phyloP scores from a whole-genome alignment of 2,797 vertebrate species.

The Pantherophis alleghaniensis region DNA sequence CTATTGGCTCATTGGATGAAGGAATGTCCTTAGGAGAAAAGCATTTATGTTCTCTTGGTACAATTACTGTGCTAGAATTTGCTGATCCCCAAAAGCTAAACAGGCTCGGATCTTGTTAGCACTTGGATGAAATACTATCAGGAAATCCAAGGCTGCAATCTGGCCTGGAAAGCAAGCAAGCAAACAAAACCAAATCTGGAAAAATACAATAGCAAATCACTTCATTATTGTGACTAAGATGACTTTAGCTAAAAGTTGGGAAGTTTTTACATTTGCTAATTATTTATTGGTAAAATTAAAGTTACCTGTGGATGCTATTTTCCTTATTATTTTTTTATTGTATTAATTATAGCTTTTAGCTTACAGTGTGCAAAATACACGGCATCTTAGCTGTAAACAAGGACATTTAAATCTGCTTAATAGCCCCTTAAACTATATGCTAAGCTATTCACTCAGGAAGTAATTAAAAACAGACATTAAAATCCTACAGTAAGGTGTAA shows the following conservation, averaged over 20 bases:
- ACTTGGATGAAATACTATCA: background rate
- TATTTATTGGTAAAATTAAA: slow-evolving; percentile 31
- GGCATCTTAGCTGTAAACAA: slow-evolving; percentile 52
- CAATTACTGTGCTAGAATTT: background rate
- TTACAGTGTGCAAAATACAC: slow-evolving; percentile 58
- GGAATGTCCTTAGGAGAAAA: background rate
- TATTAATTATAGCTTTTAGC: slow-evolving; percentile 52
- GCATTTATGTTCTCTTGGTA: background rate
- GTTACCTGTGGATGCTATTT: slow-evolving; percentile 23
- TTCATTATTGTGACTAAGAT: background rate
- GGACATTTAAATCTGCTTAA: slow-evolving; percentile 59
- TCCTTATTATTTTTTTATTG: slow-evolving; percentile 55
- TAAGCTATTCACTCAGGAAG: slow-evolving; percentile 53
- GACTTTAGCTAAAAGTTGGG: background rate
- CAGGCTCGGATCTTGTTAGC: background rate
- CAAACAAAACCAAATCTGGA: background rate
- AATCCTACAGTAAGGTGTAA: slow-evolving; percentile 38
- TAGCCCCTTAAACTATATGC: slow-evolving; percentile 59
- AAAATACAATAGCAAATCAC: background rate
- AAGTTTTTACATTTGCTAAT: background rate
- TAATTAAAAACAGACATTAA: slow-evolving; percentile 45
- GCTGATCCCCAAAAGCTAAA: background rate
- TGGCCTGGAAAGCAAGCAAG: background rate
- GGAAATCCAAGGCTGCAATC: background rate
- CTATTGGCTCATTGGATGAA: background rate